Percentiles rank a stretch among this genome's conserved stretches.
Evolutionary conservation across 2,888 invertebrate species (phyloP).

Genomic region (Coenonympha arcania): DNA sequence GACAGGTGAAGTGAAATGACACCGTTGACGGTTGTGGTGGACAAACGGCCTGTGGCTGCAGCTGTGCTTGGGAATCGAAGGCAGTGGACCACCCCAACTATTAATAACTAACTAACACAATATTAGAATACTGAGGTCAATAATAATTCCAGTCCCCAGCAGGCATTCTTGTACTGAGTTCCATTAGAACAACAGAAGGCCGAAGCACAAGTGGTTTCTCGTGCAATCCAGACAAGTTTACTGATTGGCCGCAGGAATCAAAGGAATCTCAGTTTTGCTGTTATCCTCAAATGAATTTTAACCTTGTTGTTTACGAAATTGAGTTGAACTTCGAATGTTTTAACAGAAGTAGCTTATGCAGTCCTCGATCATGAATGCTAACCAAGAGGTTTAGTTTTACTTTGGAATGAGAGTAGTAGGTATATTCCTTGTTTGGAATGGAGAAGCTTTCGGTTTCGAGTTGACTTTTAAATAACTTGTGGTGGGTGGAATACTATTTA

Average conservation of each 20-base stretch:
- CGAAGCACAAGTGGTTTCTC: not conserved
- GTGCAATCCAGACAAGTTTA: conserved; percentile 2
- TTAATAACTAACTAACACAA: no score
- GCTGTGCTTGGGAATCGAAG: no score
- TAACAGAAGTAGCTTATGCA: not conserved
- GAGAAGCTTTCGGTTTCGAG: not conserved
- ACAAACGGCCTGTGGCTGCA: no score
- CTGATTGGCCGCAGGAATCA: conserved; percentile 10
- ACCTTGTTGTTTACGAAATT: not conserved
- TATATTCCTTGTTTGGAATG: no score
- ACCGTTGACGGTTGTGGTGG: no score
- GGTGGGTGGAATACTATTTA: no score
- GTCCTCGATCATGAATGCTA: not conserved
- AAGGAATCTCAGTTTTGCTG: conserved; percentile 9
- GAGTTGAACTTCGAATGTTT: not conserved
- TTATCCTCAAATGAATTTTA: not conserved
- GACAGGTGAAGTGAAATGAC: no score
- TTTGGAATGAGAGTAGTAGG: no score
- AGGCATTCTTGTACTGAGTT: conserved; percentile 7
- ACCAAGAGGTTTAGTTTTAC: not conserved
- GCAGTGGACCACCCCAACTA: no score
- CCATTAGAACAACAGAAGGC: conserved; percentile 1
- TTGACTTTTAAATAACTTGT: not conserved
- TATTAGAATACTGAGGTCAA: not conserved
- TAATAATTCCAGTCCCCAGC: conserved; percentile 2